phyloP scores from a whole-genome alignment of 2,888 invertebrate genomes.

The Sclerodermus sp. region DNA sequence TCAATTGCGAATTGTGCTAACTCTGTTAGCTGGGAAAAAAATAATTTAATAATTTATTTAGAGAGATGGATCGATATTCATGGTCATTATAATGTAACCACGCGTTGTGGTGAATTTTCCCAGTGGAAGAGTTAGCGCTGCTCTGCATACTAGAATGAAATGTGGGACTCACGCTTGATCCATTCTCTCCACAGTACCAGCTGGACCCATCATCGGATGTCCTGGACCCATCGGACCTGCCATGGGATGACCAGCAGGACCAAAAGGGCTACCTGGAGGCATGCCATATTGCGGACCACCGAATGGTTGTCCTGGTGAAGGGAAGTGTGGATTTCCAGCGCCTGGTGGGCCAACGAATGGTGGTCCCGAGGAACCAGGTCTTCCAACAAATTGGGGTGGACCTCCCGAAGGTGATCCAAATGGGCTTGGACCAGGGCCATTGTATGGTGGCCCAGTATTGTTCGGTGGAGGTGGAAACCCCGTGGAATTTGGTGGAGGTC shows the following conservation, averaged over 20 bases:
- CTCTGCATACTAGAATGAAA: too few relatives aligned
- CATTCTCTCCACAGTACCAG: conserved; percentile 78
- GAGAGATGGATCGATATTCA: too few relatives aligned
- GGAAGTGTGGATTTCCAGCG: conserved; percentile 68
- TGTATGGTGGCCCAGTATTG: conserved; percentile 65
- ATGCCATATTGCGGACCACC: conserved; percentile 70
- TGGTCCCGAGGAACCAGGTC: conserved; percentile 70
- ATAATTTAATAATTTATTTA: too few relatives aligned
- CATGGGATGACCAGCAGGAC: conserved; percentile 68
- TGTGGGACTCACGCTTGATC: conserved; percentile 79
- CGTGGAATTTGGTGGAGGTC: conserved; percentile 62
- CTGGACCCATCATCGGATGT: conserved; percentile 70
- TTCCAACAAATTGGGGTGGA: conserved; percentile 65
- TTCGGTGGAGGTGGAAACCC: conserved; percentile 54
- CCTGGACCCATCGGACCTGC: conserved; percentile 67
- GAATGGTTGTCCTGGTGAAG: conserved; percentile 65
- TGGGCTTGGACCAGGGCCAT: conserved; percentile 70
- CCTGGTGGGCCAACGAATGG: conserved; percentile 71
- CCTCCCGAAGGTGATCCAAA: conserved; percentile 71
- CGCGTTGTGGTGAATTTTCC: too few relatives aligned
- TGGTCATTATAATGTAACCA: too few relatives aligned
- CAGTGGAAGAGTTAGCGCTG: too few relatives aligned
- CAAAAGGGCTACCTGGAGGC: conserved; percentile 72
- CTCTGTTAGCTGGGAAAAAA: too few relatives aligned
- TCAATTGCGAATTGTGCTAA: too few relatives aligned